Evolutionary conservation across 2,113 vertebrate genomes (phyloP).

Genomic region (Melanocharis versteri): DNA sequence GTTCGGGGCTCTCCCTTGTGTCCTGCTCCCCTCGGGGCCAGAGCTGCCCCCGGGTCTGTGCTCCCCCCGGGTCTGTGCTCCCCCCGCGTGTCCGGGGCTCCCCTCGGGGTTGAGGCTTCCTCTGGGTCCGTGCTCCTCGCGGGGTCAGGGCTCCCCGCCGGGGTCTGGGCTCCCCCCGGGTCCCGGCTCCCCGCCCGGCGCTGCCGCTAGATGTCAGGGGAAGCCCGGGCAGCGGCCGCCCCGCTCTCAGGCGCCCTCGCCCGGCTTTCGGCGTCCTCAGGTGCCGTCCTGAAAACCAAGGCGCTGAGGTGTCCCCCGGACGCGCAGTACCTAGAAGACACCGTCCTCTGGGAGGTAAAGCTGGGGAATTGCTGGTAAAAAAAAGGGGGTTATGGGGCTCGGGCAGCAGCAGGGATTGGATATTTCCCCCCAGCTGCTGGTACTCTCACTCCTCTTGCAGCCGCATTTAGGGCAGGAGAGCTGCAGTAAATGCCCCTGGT

Average conservation of each 20-base stretch:
- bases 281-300: conserved; percentile 78
- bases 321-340: conserved; percentile 71
- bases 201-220: conserved; percentile 64
- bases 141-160: neutral
- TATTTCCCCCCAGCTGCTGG: neutral
- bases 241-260: neutral
- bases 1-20: neutral
- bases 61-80: neutral
- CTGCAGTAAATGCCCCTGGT: neutral
- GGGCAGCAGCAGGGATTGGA: neutral
- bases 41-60: neutral
- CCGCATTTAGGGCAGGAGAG: neutral
- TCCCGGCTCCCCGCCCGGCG: neutral
- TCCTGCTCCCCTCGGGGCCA: neutral
- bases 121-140: too few relatives aligned
- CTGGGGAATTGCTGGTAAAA: neutral
- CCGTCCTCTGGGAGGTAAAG: conserved; percentile 83
- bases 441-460: neutral
- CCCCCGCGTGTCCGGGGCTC: neutral
- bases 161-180: neutral
- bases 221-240: neutral
- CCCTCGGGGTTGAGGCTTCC: neutral
- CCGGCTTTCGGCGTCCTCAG: conserved; percentile 49
- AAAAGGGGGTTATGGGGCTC: neutral
- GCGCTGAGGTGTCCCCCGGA: conserved; percentile 71